A percentile compares a stretch with the other conserved stretches of the same genome.
Evolutionary conservation across 2,113 vertebrate species (phyloP).

Genomic region (Okapia johnstoni): DNA sequence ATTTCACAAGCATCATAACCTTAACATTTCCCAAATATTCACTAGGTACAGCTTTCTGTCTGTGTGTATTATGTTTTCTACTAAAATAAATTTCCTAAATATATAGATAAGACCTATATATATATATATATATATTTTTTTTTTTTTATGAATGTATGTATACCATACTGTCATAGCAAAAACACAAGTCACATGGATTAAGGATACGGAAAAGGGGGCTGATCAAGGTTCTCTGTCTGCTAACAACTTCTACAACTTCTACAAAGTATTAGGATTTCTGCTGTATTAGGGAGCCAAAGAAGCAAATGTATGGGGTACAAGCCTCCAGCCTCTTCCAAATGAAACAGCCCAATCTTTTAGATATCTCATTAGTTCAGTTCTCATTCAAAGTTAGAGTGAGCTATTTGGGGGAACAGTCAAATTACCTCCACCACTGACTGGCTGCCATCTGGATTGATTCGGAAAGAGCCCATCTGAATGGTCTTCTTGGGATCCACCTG

Average conservation of each 20-base stretch:
- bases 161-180: background rate
- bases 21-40: background rate
- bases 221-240: background rate
- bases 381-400: background rate
- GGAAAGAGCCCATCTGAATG: constrained; percentile 95
- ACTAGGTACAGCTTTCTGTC: background rate
- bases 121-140: background rate
- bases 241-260: background rate
- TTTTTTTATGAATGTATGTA: background rate
- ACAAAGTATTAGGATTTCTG: background rate
- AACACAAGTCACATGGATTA: background rate
- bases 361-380: background rate
- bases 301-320: background rate
- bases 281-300: background rate
- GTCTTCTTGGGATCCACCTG: constrained; percentile 94
- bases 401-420: constrained; percentile 10
- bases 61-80: background rate
- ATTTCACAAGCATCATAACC: background rate
- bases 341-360: background rate
- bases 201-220: background rate
- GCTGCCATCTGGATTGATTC: constrained; percentile 96
- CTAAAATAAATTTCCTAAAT: constrained; percentile 29
- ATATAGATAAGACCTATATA: background rate
- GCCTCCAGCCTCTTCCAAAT: background rate
- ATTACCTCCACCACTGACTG: constrained; percentile 94